Base-by-base conservation (phyloP, 2,113 vertebrate species). In the Parus major region DNA sequence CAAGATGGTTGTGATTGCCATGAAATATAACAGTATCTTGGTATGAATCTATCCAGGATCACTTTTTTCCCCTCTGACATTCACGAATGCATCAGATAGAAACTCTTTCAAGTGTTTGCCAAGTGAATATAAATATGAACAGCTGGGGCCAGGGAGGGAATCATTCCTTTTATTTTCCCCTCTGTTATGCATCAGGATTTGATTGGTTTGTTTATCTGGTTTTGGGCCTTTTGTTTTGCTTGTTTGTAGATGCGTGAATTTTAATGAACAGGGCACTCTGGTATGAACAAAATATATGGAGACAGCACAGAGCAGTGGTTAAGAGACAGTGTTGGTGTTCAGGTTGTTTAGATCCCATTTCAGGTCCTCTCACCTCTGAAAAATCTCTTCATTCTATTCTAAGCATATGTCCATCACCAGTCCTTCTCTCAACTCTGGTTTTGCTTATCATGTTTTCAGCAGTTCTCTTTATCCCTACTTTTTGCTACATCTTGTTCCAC, bases 41-140 rank as follows among this genome's bases (percentile, higher is more conserved):
- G 31, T 56, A 80, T 52, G 70, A 88, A 93, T 88, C 90, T 95
- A 60, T 20, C 68, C 28, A 5, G 59, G 71, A 82, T 95, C 19
- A 63, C 57, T 88, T 92, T 90, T 66, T 3, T 9, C 63, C 60
- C 53, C 44, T 73, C n/a, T 80, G 80, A 93, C 66, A 85, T 88
- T 88, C 46, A 56, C 47, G 1, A 95, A 95, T 76, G 46, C 78
- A 94, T 90, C 71, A 81, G 85, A 88, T 25, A 95, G 75, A 90
- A 92, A 73, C 21, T 53, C 94, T 95, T 97, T 96, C 59, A 92
- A 90, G 63, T 72, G 23, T 92, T 71, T 94, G 94, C 93, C 94
- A 97, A 93, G 47, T 60, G 82, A 93, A 82, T 80, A 90, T 88
- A 94, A 96, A 95, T 94, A 95, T 50, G 87, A 96, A 95, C 87